Conservation (phyloP, 2,888 invertebrate genomes). For the Zele albiditarsus region DNA sequence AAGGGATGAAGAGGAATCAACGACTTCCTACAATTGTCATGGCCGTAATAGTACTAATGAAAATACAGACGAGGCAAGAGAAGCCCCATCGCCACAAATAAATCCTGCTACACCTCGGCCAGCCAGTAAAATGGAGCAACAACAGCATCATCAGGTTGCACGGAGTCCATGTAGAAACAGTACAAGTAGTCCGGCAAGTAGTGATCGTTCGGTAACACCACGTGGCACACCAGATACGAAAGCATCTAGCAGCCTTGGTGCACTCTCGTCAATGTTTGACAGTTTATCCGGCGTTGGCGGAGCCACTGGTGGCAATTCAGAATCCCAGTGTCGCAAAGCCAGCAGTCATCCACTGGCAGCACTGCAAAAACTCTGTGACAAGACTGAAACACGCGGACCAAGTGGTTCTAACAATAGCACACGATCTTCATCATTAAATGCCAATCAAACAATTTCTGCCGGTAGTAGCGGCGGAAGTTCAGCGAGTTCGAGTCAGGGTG, state of each 20-base stretch:
- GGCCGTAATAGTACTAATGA: conserved; percentile 65
- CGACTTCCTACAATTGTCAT: conserved; percentile 60
- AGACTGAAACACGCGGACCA: conserved; percentile 87
- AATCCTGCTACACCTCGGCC: conserved; percentile 74
- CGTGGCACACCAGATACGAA: conserved; percentile 78
- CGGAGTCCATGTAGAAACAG: conserved; percentile 79
- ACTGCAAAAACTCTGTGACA: conserved; percentile 95
- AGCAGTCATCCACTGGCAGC: conserved; percentile 95
- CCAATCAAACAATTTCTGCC: conserved; percentile 69
- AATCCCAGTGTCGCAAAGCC: conserved; percentile 78
- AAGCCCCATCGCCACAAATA: conserved; percentile 67
- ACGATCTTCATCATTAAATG: conserved; percentile 68
- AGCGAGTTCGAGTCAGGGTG: conserved; percentile 60
- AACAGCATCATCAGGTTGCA: conserved; percentile 69
- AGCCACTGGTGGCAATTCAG: conserved; percentile 66
- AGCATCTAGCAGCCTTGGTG: conserved; percentile 81
- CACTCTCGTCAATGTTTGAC: conserved; percentile 93
- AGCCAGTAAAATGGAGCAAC: conserved; percentile 70
- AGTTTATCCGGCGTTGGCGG: conserved; percentile 80
- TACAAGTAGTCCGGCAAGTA: conserved; percentile 83
- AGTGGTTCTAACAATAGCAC: conserved; percentile 61
- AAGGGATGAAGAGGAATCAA: conserved; percentile 74
- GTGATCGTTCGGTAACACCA: conserved; percentile 85
- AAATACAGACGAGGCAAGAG: conserved; percentile 67
- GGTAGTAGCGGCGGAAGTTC: conserved; percentile 72